Evolutionary conservation across 2,888 invertebrate species (phyloP), one percentile per base, ranked within the genome.

Genomic region (Andricus curvator): DNA sequence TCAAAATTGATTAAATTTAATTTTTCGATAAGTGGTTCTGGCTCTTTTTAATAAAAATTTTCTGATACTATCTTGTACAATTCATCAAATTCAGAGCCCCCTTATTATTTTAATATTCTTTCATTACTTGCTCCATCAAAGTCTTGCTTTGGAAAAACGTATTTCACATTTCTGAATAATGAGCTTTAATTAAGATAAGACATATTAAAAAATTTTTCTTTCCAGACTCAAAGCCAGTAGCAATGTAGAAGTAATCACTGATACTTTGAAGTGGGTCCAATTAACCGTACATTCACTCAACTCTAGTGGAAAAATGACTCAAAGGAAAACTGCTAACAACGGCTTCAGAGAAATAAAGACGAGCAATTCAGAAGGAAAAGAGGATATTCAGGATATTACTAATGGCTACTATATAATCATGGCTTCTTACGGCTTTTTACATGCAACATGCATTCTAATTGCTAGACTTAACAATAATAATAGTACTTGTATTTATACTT

Each of bases 191-290:
- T 56, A 56, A n/a, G 56, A 9, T 11, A n/a, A 56, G 56, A 56
- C n/a, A n/a, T n/a, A 56, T 56, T 56, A 9, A 56, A n/a, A 56
- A 56, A 56, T n/a, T n/a, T 56, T 56, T 8, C n/a, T 11, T 56
- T n/a, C n/a, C n/a, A n/a, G n/a, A 4, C n/a, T n/a, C 1, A 8
- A 17, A n/a, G 51, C 51, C 51, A 20, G 51, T 2, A 56, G 56
- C 56, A 56, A 11, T 56, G 56, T 56, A n/a, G 56, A n/a, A 11
- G n/a, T 11, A n/a, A 56, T 56, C 56, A n/a, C n/a, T 56, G n/a
- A 56, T 56, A 56, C 56, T 56, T 56, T 56, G 56, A n/a, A n/a
- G 56, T 56, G n/a, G 56, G n/a, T 56, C 56, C 56, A 56, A 56
- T 56, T 56, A 56, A 56, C 56, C n/a, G 56, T n/a, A 56, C 56